Base-by-base conservation (phyloP, 1,140 invertebrate species). In the Platyscapa corneri region DNA sequence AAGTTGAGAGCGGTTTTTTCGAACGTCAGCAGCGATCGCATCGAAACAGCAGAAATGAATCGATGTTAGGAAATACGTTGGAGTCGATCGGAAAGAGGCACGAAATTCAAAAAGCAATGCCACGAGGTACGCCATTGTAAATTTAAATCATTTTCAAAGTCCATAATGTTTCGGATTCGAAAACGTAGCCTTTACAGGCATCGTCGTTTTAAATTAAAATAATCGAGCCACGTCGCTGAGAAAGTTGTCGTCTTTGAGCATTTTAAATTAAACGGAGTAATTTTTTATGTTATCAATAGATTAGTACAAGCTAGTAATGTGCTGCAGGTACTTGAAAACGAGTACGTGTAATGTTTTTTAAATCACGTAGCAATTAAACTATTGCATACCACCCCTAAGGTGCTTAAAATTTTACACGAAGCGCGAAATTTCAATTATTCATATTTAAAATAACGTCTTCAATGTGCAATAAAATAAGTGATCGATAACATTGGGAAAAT, bases 91-190 rank as follows among this genome's bases (percentile, higher is more conserved):
- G 14, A n/a, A 30, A 42, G 10, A 30, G 34, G 1, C 34, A 77
- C 0, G 32, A 32, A 65, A 49, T 23, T 20, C 1, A 32, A 75
- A 83, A 65, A 16, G 10, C n/a, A 14, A 32, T 20, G 18, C 14
- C 39, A 75, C 67, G 60, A 82, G 81, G 81, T 82, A 82, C 46
- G 30, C 39, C 3, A 30, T 56, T 34, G 23, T 27, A 18, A 37
- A 16, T 53, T 79, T 64, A 64, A 10, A 37, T 78, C 64, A 7
- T 56, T 23, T 56, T 79, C 14, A 60, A 39, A 20, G 5, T 37
- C 7, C 1, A 37, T 23, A 8, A 14, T 49, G 18, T 56, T 49
- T 30, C 5, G 10, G 32, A 32, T 32, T 20, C 10, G 1, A 37
- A 60, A 78, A 32, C 34, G 27, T 12, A 30, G 16, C 12, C 16